Percentiles rank a stretch among this genome's conserved stretches.
Conservation (phyloP, 2,888 invertebrate genomes). For the Onthophagus sagittarius region DNA sequence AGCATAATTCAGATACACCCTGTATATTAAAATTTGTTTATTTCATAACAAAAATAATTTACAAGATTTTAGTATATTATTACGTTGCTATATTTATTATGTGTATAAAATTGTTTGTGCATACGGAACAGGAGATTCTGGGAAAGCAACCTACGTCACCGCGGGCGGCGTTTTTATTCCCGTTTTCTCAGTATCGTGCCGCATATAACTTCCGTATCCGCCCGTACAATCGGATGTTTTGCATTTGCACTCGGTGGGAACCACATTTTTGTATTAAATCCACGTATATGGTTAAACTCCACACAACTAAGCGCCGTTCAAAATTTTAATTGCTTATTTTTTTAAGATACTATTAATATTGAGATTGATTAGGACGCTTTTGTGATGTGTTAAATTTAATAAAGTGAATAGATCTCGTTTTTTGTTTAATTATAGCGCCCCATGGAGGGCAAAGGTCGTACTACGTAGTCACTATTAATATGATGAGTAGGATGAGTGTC, state of each 20-base stretch:
- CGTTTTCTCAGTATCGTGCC: background rate
- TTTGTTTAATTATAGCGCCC: background rate
- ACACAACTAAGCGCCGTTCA: too few species aligned
- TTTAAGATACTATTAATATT: too few species aligned
- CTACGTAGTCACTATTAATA: background rate
- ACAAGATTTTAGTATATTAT: background rate
- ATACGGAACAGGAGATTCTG: background rate
- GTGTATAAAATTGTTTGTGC: background rate
- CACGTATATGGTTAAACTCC: background rate
- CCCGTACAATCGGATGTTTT: background rate
- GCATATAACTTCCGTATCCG: background rate
- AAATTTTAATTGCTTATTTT: too few species aligned
- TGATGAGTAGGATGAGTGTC: background rate
- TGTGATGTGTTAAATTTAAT: background rate
- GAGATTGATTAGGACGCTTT: background rate
- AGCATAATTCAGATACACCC: too few species aligned
- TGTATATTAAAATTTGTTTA: background rate
- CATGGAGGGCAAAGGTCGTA: background rate
- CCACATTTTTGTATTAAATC: background rate
- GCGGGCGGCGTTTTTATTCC: background rate
- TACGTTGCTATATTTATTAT: background rate
- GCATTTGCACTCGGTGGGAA: background rate
- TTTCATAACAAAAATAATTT: background rate
- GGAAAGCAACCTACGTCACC: background rate
- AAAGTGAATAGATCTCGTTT: background rate